phyloP scores from a whole-genome alignment of 1,140 invertebrate genomes.

The Ectropis grisescens region DNA sequence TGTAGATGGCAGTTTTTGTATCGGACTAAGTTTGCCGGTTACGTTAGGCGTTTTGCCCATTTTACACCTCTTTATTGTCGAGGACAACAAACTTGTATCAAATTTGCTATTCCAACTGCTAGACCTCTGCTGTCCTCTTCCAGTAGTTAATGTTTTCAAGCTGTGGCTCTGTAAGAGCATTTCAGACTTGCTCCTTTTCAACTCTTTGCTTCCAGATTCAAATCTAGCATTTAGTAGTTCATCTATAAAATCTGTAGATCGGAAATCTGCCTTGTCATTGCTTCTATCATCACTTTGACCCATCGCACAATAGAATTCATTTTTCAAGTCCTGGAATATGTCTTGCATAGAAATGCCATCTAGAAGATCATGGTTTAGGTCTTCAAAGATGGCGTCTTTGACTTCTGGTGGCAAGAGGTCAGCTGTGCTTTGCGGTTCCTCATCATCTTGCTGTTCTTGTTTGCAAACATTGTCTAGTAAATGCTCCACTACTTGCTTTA shows the following conservation, averaged over 20 bases:
- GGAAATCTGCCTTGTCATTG: slow-evolving; percentile 67
- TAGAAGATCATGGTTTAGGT: slow-evolving; percentile 82
- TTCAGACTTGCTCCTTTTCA: slow-evolving; percentile 76
- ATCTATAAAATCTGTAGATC: slow-evolving; percentile 74
- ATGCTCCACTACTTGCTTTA: slow-evolving; percentile 73
- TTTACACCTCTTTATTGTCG: slow-evolving; percentile 78
- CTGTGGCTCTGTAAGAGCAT: slow-evolving; percentile 68
- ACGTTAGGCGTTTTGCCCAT: slow-evolving; percentile 62
- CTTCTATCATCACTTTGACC: slow-evolving; percentile 62
- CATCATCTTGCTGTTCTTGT: slow-evolving; percentile 77
- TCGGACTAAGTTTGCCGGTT: slow-evolving; percentile 53
- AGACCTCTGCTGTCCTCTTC: slow-evolving; percentile 73
- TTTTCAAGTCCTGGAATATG: slow-evolving; percentile 77
- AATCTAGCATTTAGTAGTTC: slow-evolving; percentile 72
- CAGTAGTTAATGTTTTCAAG: slow-evolving; percentile 63
- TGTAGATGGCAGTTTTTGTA: slow-evolving; percentile 30
- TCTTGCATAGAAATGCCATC: slow-evolving; percentile 88
- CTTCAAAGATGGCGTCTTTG: slow-evolving; percentile 87
- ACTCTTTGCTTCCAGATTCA: slow-evolving; percentile 66
- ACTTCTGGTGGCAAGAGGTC: slow-evolving; percentile 85
- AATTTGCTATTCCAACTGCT: slow-evolving; percentile 80
- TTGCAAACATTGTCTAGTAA: slow-evolving; percentile 74
- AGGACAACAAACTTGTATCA: slow-evolving; percentile 71
- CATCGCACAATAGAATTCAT: slow-evolving; percentile 69
- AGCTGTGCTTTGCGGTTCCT: slow-evolving; percentile 80